phyloP scores from a whole-genome alignment of 2,113 vertebrate species.

The Galeopterus variegatus region DNA sequence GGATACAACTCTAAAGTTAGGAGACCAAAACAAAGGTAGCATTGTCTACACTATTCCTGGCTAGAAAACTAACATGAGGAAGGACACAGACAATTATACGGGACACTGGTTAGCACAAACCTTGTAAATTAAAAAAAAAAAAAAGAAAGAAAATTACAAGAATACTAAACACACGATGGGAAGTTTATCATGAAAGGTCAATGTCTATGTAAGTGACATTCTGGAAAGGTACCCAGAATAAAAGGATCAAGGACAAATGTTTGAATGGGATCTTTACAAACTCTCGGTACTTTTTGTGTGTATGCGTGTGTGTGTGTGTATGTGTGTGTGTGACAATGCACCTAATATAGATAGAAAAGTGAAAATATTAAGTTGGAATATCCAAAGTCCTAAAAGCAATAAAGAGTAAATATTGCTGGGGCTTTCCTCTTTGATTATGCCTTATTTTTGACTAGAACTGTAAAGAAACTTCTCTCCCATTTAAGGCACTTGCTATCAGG shows the following conservation, averaged over 20 bases:
- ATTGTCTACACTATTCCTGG: background rate
- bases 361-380: background rate
- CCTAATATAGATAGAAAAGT: background rate
- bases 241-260: conserved; percentile 12
- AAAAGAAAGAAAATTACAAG: background rate
- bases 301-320: background rate
- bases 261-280: background rate
- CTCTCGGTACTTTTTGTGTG: no score
- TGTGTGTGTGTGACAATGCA: background rate
- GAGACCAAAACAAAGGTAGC: background rate
- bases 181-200: background rate
- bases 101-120: background rate
- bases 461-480: background rate
- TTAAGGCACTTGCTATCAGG: background rate
- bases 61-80: background rate
- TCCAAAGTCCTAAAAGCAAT: background rate
- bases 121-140: background rate
- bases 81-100: background rate
- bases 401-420: background rate
- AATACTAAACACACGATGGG: background rate
- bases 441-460: background rate
- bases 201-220: background rate
- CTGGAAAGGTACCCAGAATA: background rate
- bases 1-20: no score
- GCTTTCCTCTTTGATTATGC: background rate